Evolutionary conservation across 92 coral and sea anemone genomes (phyloP).

Genomic region (Palythoa grandiflora): DNA sequence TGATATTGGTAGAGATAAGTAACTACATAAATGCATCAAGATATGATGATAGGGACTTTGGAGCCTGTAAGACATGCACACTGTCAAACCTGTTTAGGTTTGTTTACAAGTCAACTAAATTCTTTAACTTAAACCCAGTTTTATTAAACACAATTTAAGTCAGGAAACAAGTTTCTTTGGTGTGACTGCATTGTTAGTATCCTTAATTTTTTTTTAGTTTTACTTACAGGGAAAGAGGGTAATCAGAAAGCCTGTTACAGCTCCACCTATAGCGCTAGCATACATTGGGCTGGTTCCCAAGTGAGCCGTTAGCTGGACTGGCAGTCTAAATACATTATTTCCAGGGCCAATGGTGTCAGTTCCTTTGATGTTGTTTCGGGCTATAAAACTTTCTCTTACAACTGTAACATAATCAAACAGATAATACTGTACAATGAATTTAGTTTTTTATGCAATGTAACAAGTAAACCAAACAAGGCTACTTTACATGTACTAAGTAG

Average conservation of each 20-base stretch:
- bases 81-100: no score
- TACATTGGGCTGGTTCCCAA: conserved; percentile 57
- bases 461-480: neutral
- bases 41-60: no score
- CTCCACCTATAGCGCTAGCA: conserved; percentile 86
- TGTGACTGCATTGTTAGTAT: neutral
- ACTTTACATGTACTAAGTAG: neutral
- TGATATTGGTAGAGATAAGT: no score
- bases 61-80: no score
- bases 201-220: neutral
- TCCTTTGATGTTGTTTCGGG: neutral
- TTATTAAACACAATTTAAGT: no score
- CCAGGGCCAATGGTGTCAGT: neutral
- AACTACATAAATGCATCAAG: no score
- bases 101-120: no score
- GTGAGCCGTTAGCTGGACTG: conserved; percentile 8
- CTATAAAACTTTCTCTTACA: conserved; percentile 28
- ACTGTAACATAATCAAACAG: neutral
- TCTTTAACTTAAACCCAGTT: no score
- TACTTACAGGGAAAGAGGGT: conserved; percentile 76
- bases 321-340: neutral
- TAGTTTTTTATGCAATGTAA: neutral
- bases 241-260: conserved; percentile 70
- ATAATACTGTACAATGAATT: neutral
- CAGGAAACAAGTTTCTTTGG: no score